Percentiles rank a stretch among this genome's conserved stretches.
Conservation (phyloP, 2,888 invertebrate species). For the Lissocephala sabroskyi region DNA sequence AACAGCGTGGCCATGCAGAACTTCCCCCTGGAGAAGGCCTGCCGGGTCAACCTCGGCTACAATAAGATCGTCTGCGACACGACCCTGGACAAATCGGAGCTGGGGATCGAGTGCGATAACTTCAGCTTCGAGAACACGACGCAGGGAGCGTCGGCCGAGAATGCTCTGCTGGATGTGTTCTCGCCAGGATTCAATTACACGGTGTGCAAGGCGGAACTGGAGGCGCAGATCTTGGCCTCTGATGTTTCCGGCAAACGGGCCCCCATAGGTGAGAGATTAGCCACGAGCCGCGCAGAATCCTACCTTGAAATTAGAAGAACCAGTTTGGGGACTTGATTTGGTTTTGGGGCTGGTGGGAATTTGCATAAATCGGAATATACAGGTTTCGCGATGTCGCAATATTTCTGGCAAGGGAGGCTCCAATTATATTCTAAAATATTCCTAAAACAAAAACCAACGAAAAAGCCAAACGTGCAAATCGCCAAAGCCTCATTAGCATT, state of each 20-base stretch:
- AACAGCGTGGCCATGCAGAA: slow-evolving; percentile 69
- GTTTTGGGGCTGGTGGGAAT: slow-evolving; percentile 25
- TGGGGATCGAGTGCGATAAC: slow-evolving; percentile 66
- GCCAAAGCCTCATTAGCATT: no score
- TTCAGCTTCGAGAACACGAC: slow-evolving; percentile 60
- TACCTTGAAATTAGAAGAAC: no score
- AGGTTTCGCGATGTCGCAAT: no score
- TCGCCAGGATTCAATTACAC: slow-evolving; percentile 63
- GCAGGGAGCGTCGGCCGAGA: slow-evolving; percentile 34
- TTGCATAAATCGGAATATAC: slow-evolving; percentile 17
- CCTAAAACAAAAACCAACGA: no score
- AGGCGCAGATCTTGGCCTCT: slow-evolving; percentile 68
- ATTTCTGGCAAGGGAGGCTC: no score
- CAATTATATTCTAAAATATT: no score
- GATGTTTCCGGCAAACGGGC: slow-evolving; percentile 69
- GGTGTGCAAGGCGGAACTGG: slow-evolving; percentile 71
- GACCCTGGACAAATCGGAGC: slow-evolving; percentile 66
- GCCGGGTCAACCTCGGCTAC: slow-evolving; percentile 69
- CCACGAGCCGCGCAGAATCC: neutral
- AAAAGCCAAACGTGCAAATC: no score
- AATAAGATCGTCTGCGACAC: slow-evolving; percentile 61
- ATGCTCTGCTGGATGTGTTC: slow-evolving; percentile 31
- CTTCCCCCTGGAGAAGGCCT: slow-evolving; percentile 70
- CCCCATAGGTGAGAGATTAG: slow-evolving; percentile 67
- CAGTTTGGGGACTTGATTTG: no score